Conservation (phyloP, 2,797 vertebrate genomes). For the Chrysocyon brachyurus region DNA sequence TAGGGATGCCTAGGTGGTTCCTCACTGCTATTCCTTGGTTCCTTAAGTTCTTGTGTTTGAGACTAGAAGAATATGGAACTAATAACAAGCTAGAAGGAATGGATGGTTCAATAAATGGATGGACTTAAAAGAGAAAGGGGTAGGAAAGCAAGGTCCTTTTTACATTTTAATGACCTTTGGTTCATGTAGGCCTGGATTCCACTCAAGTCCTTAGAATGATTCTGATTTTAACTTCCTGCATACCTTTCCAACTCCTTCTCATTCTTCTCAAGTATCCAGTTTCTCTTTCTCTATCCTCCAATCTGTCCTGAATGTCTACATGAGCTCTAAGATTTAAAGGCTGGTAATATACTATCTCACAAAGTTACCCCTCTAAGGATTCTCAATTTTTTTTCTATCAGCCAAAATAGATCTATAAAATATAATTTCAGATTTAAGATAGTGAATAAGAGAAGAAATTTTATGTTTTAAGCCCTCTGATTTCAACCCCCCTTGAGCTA, state of each 20-base stretch:
- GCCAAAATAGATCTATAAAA: constrained; percentile 2
- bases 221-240: not conserved
- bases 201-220: constrained; percentile 1
- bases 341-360: not conserved
- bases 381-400: not conserved
- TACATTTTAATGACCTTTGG: not conserved
- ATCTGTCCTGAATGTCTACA: not conserved
- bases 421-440: not conserved
- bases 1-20: not conserved
- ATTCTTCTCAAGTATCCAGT: not conserved
- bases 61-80: not conserved
- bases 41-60: constrained; percentile 12
- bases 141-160: not conserved
- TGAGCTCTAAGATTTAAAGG: not conserved
- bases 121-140: not conserved
- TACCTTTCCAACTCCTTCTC: not conserved
- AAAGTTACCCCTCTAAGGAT: not conserved
- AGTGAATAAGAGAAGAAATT: not conserved
- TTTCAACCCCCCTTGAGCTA: not conserved
- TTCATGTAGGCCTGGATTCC: not conserved
- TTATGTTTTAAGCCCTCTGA: not conserved
- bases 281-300: not conserved
- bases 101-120: not conserved
- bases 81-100: not conserved
- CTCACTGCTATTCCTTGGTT: not conserved